Evolutionary conservation across 2,113 vertebrate species (phyloP), one percentile per base, ranked within the genome.

Genomic region (Neodontobutis hainanensis): DNA sequence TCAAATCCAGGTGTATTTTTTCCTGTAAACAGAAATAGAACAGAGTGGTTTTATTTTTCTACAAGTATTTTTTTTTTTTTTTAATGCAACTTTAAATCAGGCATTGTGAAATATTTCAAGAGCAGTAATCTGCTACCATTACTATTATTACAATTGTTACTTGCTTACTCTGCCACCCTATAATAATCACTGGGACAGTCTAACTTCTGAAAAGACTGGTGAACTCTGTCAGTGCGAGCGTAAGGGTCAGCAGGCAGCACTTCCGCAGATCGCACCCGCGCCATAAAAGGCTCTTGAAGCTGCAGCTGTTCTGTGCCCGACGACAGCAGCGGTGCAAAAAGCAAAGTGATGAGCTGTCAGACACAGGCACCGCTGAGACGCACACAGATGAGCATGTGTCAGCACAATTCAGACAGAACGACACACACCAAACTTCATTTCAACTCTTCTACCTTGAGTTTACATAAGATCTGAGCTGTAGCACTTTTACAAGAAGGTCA

Each of bases 261-360:
- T 76, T 52, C 45, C 51, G 15, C 48, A 50, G 45, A 73, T 52
- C 56, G 47, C 10, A 40, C 8, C 61, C 73, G 58, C 0, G 5
- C 50, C 44, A 65, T n/a, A 2, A 49, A 12, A 62, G 5, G 2
- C 27, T 66, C 47, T 73, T 70, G 62, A 69, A 70, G 50, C 45
- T 58, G 11, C 38, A 65, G 52, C 67, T 68, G 64, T 75, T 80
- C 69, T 59, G 5, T 3, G 19, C 65, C 62, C 67, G 16, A 69
- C 43, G 70, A 66, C 50, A 57, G 40, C 45, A 49, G 11, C 40
- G 58, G 75, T 70, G 72, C n/a, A 70, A 53, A 77, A 61, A 62
- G 44, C 36, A 6, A 47, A 35, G 43, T 61, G 66, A 65, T 73
- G 53, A 67, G 34, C 48, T 82, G 79, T 74, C 70, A 75, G 62